A percentile compares a stretch with the other conserved stretches of the same genome.
Evolutionary conservation across 2,888 invertebrate species (phyloP).

Genomic region (Latrodectus elegans): DNA sequence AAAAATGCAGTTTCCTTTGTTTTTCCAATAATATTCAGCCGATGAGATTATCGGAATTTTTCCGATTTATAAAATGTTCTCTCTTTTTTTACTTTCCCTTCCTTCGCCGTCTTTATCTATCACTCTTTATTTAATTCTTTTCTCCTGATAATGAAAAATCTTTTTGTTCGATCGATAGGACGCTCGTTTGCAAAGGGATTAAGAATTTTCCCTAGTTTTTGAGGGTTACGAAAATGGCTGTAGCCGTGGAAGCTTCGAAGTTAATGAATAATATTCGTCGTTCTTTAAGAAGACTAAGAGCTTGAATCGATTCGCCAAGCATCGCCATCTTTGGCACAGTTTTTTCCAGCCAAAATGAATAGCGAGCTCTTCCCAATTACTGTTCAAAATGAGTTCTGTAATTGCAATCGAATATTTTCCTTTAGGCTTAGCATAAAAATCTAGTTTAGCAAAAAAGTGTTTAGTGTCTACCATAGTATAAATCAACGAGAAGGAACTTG

Average conservation of each 20-base stretch:
- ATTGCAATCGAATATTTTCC: constrained; percentile 5
- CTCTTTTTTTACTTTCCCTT: constrained; percentile 11
- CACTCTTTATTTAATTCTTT: constrained; percentile 61
- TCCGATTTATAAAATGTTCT: constrained; percentile 63
- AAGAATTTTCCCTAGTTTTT: constrained; percentile 64
- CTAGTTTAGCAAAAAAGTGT: not conserved
- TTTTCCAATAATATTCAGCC: constrained; percentile 68
- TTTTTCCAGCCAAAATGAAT: not conserved
- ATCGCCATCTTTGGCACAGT: constrained; percentile 47
- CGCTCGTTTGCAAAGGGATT: constrained; percentile 64
- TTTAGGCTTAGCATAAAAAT: not conserved
- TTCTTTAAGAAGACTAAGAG: not conserved
- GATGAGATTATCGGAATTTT: constrained; percentile 67
- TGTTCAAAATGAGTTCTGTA: not conserved
- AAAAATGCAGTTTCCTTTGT: constrained; percentile 62
- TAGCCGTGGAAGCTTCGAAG: constrained; percentile 43
- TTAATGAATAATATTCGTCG: constrained; percentile 67
- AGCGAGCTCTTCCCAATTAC: constrained; percentile 1
- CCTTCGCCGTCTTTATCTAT: constrained; percentile 23
- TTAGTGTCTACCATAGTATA: not conserved
- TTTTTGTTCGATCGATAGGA: constrained; percentile 56
- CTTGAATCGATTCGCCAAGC: constrained; percentile 26
- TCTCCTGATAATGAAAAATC: constrained; percentile 67
- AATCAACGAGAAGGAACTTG: not conserved
- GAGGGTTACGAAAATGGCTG: constrained; percentile 47